Conservation (phyloP, 2,797 vertebrate species). For the Gambelia wislizenii region DNA sequence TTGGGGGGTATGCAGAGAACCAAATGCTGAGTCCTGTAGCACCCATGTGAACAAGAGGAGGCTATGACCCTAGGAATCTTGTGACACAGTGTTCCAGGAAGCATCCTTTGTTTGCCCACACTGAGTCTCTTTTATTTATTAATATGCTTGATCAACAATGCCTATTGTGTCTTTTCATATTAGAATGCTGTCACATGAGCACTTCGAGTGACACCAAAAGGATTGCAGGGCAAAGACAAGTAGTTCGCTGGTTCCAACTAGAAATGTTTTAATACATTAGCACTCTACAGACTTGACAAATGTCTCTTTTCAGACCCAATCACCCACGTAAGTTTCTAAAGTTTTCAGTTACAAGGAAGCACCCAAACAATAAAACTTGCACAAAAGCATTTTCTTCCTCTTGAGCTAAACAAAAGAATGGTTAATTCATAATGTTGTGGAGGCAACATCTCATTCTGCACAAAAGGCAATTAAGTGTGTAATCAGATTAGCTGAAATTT, state of each 20-base stretch:
- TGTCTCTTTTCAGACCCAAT: constrained; percentile 56
- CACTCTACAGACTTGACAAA: constrained; percentile 52
- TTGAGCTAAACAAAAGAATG: constrained; percentile 14
- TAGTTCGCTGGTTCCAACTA: constrained; percentile 42
- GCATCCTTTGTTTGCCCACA: constrained; percentile 76
- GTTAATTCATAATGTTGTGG: constrained; percentile 19
- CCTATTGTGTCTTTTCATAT: constrained; percentile 69
- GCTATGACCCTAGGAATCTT: constrained; percentile 68
- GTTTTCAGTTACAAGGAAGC: constrained; percentile 38
- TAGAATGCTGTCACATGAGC: constrained; percentile 70
- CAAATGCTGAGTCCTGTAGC: constrained; percentile 42
- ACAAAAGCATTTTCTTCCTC: constrained; percentile 24
- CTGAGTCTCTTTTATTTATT: constrained; percentile 71
- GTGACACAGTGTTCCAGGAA: constrained; percentile 75
- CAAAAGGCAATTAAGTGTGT: constrained; percentile 5
- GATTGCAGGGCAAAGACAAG: constrained; percentile 71
- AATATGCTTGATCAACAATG: constrained; percentile 71
- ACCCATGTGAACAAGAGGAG: constrained; percentile 42
- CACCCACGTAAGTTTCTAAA: constrained; percentile 26
- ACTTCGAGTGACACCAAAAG: constrained; percentile 68
- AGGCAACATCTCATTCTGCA: not conserved
- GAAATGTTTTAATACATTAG: constrained; percentile 62
- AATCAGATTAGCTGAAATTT: constrained; percentile 37
- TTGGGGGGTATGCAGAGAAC: constrained; percentile 27
- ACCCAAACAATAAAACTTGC: not conserved